A percentile compares a stretch with the other conserved stretches of the same genome.
These are phyloP conservation scores for Thymelicus acteon DNA, from an alignment of 2,888 invertebrate genomes.

Conservation along the genomic window DNA sequence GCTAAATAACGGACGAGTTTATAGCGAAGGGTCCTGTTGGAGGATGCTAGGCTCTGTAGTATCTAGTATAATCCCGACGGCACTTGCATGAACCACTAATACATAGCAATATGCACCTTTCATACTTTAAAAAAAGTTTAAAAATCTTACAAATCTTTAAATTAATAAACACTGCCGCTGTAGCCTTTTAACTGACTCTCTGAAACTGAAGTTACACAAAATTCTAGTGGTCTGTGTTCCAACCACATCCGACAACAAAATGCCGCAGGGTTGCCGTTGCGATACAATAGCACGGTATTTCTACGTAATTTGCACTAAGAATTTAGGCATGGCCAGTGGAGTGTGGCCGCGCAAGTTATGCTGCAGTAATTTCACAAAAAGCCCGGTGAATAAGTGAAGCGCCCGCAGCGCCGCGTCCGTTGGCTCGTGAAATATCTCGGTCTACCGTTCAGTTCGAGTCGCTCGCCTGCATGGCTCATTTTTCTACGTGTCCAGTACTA, in stretches of 20 bases:
- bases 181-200: neutral
- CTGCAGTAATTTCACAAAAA: conserved; percentile 31
- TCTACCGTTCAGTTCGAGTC: conserved; percentile 3
- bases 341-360: conserved; percentile 15
- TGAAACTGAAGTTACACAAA: neutral
- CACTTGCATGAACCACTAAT: too few species aligned
- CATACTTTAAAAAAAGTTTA: too few species aligned
- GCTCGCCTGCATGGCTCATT: conserved; percentile 10
- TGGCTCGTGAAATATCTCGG: conserved; percentile 23
- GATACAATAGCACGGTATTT: conserved; percentile 9
- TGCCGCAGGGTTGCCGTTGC: neutral
- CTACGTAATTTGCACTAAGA: conserved; percentile 3
- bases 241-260: neutral
- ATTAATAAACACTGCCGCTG: neutral
- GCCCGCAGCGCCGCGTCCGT: conserved; percentile 18
- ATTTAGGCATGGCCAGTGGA: conserved; percentile 14
- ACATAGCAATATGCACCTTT: too few species aligned
- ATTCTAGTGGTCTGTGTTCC: neutral
- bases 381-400: conserved; percentile 30
- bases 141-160: too few species aligned
- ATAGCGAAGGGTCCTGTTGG: too few species aligned
- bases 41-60: too few species aligned
- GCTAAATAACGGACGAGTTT: too few species aligned
- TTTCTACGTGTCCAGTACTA: conserved; percentile 11
- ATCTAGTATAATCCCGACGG: too few species aligned